Conservation (phyloP, 2,113 vertebrate species). For the Scomber japonicus region DNA sequence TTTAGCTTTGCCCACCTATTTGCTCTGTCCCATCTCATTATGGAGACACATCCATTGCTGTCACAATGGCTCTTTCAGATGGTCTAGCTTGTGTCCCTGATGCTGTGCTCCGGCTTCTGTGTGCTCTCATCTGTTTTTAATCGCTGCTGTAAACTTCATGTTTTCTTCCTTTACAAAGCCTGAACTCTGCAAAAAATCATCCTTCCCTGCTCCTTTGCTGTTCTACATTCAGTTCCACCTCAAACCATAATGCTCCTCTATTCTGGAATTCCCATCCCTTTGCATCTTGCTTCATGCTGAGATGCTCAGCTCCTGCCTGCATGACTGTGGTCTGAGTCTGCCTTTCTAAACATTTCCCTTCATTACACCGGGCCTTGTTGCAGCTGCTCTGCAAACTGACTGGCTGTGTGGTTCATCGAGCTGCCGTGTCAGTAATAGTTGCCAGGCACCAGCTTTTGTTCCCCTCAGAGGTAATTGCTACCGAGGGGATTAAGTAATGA, state of each 20-base stretch:
- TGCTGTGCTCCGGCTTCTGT: neutral
- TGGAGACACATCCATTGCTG: conserved; percentile 45
- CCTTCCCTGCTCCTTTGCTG: neutral
- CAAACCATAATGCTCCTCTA: neutral
- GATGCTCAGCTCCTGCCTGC: conserved; percentile 24
- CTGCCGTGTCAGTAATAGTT: conserved; percentile 67
- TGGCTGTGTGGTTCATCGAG: conserved; percentile 65
- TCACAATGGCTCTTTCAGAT: conserved; percentile 53
- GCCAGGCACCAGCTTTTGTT: conserved; percentile 68
- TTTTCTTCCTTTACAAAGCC: neutral
- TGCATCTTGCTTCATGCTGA: conserved; percentile 20
- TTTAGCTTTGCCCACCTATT: conserved; percentile 68
- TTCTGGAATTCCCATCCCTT: neutral
- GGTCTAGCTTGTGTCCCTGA: conserved; percentile 13
- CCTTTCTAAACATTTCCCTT: conserved; percentile 66
- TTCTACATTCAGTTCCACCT: neutral
- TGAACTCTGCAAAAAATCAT: neutral
- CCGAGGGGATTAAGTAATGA: conserved; percentile 69
- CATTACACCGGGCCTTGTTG: conserved; percentile 56
- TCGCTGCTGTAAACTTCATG: conserved; percentile 9
- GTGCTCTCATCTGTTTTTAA: conserved; percentile 16
- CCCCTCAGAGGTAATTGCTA: conserved; percentile 64
- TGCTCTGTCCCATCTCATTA: conserved; percentile 65
- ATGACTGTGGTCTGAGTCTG: conserved; percentile 35
- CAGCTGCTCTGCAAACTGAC: conserved; percentile 64